These are phyloP conservation scores for Ecdyonurus torrentis DNA, from an alignment of 2,888 invertebrate genomes.

Conservation along the genomic window DNA sequence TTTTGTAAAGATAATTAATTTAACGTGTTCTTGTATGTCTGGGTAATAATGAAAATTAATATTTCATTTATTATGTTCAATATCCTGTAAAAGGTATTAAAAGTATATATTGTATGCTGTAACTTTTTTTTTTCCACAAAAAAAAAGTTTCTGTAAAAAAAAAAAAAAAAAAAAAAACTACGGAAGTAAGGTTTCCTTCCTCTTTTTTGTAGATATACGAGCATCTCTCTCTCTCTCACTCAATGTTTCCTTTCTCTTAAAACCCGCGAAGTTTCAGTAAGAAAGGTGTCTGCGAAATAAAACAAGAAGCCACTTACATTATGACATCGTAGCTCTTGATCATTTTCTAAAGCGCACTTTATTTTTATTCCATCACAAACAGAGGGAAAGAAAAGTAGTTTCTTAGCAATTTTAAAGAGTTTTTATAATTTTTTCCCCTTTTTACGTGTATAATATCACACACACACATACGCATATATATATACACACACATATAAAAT, in stretches of 20 bases:
- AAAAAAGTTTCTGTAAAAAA: too few species aligned
- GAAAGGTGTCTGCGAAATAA: not conserved
- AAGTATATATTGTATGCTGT: not conserved
- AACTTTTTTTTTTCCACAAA: too few species aligned
- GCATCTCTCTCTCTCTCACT: not conserved
- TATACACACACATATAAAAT: too few species aligned
- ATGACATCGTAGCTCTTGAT: not conserved
- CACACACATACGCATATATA: too few species aligned
- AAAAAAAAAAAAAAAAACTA: not conserved
- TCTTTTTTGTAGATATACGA: not conserved
- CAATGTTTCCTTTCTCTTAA: not conserved
- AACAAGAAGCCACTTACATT: not conserved
- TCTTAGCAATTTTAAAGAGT: too few species aligned
- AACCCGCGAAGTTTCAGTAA: too few species aligned
- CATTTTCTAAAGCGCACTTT: not conserved
- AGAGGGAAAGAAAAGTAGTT: too few species aligned
- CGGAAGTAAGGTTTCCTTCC: not conserved
- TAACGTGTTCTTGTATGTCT: too few species aligned
- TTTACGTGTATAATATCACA: too few species aligned
- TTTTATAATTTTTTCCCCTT: too few species aligned
- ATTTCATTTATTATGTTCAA: not conserved
- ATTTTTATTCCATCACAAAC: too few species aligned
- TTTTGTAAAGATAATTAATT: not conserved
- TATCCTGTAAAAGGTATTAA: not conserved
- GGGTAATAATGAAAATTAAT: not conserved